A percentile compares a stretch with the other conserved stretches of the same genome.
Evolutionary conservation across 2,797 vertebrate species (phyloP).

Genomic region (Mallotus villosus): DNA sequence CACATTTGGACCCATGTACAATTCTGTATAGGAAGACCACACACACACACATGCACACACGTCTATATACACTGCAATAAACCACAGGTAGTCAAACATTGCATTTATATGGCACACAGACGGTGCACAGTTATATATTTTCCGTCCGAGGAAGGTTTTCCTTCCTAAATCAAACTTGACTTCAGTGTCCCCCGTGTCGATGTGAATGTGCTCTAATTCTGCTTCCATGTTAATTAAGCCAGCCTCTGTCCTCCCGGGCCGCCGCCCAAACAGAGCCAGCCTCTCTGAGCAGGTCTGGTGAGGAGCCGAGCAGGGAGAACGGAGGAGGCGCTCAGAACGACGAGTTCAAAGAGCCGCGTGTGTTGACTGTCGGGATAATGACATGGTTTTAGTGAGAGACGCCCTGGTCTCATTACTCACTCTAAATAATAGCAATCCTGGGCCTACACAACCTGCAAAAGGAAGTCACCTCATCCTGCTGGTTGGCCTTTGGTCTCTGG

Average conservation of each 20-base stretch:
- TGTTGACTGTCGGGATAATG: conserved; percentile 1
- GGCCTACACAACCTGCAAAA: no score
- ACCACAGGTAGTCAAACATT: conserved; percentile 25
- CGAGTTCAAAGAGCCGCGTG: conserved; percentile 11
- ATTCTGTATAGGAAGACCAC: conserved; percentile 57
- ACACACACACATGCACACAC: neutral
- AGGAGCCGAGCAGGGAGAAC: conserved; percentile 33
- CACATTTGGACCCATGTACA: conserved; percentile 38
- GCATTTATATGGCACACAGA: no score
- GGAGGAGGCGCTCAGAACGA: neutral
- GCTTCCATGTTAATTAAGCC: conserved; percentile 59
- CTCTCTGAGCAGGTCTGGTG: no score
- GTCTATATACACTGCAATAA: neutral
- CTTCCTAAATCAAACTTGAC: conserved; percentile 37
- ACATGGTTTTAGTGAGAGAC: neutral
- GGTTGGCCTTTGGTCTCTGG: neutral
- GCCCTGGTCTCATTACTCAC: neutral
- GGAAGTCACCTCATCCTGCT: neutral
- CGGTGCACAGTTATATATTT: no score
- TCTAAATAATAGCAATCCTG: no score
- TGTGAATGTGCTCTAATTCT: conserved; percentile 29
- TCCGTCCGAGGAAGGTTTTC: no score
- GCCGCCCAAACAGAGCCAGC: conserved; percentile 34
- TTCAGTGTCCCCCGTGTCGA: conserved; percentile 42
- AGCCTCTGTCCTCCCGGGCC: conserved; percentile 34